phyloP scores from a whole-genome alignment of 2,797 vertebrate genomes.

The Phylloscopus collybita region DNA sequence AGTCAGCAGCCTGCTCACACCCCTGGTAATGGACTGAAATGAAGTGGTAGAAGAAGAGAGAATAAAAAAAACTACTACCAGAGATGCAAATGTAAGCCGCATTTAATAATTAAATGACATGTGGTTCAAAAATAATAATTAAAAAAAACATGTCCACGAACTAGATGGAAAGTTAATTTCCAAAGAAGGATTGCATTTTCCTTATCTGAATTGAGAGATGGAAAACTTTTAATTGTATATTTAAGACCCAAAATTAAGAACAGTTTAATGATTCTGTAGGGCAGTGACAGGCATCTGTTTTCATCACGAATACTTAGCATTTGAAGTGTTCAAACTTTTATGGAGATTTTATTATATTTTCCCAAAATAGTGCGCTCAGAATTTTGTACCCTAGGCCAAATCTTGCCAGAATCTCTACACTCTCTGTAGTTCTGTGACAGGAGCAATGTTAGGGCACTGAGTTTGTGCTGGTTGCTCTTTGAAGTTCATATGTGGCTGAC shows the following conservation, averaged over 20 bases:
- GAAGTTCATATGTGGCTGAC: not conserved
- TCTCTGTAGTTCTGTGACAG: conserved; percentile 24
- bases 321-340: conserved; percentile 31
- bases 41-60: not conserved
- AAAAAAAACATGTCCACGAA: not conserved
- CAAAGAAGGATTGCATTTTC: not conserved
- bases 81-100: not conserved
- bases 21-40: not conserved
- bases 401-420: not conserved
- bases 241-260: not conserved
- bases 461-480: not conserved
- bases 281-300: not conserved
- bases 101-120: not conserved
- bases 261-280: not conserved
- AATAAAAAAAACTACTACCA: not conserved
- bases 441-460: not conserved
- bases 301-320: conserved; percentile 1
- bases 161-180: conserved; percentile 1
- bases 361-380: not conserved
- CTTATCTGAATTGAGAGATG: not conserved
- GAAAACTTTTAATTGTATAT: not conserved
- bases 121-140: not conserved
- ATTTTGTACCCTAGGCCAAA: not conserved
- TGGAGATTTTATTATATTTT: conserved; percentile 17
- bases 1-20: not conserved